Evolutionary conservation across 2,113 vertebrate species (phyloP).

Genomic region (Casuarius casuarius): DNA sequence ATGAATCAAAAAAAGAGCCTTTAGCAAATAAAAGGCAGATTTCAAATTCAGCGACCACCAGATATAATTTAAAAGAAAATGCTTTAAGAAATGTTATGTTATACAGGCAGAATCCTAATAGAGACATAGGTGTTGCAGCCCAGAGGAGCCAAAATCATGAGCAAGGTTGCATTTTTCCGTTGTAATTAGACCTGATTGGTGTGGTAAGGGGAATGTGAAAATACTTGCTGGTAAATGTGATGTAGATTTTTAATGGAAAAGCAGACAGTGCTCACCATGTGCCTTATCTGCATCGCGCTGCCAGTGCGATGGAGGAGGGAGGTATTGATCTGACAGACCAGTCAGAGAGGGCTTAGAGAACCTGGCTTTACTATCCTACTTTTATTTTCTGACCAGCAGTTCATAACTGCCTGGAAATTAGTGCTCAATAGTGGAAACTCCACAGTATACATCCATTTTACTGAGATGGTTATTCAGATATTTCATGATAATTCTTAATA

Average conservation of each 20-base stretch:
- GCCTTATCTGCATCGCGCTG: neutral
- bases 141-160: neutral
- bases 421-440: neutral
- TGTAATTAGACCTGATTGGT: neutral
- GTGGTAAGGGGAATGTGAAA: neutral
- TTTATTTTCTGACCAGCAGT: neutral
- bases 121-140: neutral
- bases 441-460: neutral
- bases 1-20: constrained; percentile 50
- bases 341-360: neutral
- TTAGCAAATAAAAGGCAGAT: constrained; percentile 48
- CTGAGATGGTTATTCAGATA: neutral
- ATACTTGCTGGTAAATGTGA: neutral
- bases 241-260: neutral
- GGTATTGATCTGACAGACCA: neutral
- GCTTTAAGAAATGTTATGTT: constrained; percentile 36
- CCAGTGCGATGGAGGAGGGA: neutral
- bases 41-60: constrained; percentile 22
- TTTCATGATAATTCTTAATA: neutral
- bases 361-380: neutral
- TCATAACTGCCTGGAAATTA: neutral
- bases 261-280: neutral
- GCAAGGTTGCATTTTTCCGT: neutral
- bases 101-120: neutral
- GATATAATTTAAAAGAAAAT: constrained; percentile 60